Base-by-base conservation (phyloP, 92 coral and sea anemone genomes). In the Heliopora coerulea region DNA sequence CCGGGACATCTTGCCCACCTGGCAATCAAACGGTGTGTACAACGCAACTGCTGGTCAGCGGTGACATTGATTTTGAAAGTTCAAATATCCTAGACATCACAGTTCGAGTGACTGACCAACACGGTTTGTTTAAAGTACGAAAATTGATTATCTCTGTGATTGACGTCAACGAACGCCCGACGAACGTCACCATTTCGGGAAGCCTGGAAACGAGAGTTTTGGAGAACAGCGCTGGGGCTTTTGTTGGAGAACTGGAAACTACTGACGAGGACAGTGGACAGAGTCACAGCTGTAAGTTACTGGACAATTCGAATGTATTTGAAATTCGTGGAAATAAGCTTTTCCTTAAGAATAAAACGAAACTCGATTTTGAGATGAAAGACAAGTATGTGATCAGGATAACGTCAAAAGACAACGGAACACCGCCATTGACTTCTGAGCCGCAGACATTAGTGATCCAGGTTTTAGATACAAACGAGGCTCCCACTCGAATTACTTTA, bases 151-250 rank as follows among this genome's bases (percentile, higher is more conserved):
- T 93, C 64, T 60, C 77, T 44, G 75, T 93, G 56, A 56, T 85
- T 18, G 88, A 93, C 52, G 87, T 82, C 41, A 93, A 93, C 67
- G 98, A 93, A 83, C 88, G 66, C 12, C 96, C 98, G 25, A 85
- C 85, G 42, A 78, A 90, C 70, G 80, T 93, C 57, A 84, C 89
- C 0, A 82, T 93, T 37, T 86, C 91, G n/a, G 98, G 98, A 15
- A 73, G 87, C 28, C 72, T 79, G 59, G 80, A 65, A 23, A 96
- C 91, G 54, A 85, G 77, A 41, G 85, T 90, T 13, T 68, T 75
- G 21, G 98, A 93, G 75, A 93, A 93, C 84, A 79, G 82, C 17
- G 79, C 85, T 49, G 62, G 70, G 42, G 91, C 87, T 23, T 62
- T 83, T 13, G 81, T 93, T 13, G 98, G 98, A 12, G 85, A 83